Evolutionary conservation across 2,888 invertebrate genomes (phyloP), one percentile per base, ranked within the genome.

Genomic region (Sericinus montela): DNA sequence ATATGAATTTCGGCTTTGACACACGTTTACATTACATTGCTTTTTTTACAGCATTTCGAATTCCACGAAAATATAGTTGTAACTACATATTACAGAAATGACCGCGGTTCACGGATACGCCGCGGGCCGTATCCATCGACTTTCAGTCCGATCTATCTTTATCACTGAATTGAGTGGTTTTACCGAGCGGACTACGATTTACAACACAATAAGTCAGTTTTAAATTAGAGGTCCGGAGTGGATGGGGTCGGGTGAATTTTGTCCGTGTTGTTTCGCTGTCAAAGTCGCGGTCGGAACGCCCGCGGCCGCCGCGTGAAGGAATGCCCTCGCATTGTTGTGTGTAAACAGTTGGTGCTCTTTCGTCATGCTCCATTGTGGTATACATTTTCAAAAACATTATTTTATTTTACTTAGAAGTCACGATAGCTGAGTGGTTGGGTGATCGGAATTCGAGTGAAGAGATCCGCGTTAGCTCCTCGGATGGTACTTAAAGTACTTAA

Each of bases 251-350:
- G 42, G 25, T 48, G 49, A 53, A 64, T 66, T 75, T 72, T 66
- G 69, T 65, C 58, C 58, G 58, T 54, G 63, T 29, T 4, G 29
- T 72, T 72, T 69, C 59, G 60, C 67, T 63, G 72, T 73, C 71
- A 68, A 63, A 63, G 62, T 57, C 53, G 55, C 58, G 60, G 52
- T 44, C 56, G 48, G 40, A 52, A 34, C 62, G 67, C 69, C 60
- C 53, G 57, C 61, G 71, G 61, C 56, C 59, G 56, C 56, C 59
- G 61, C 72, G 72, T 74, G 77, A 72, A 65, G 74, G 75, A 74
- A 77, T 75, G 77, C 65, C 53, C 62, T 56, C 10, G 58, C 5
- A 19, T 19, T 56, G 55, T 56, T 53, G 54, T 55, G 30, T n/a
- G 30, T 41, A 49, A 48, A 48, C 36, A 28, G 38, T 50, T 30